Evolutionary conservation across 1,140 invertebrate species (phyloP), one percentile per base, ranked within the genome.

Genomic region (Sycophila sp.): DNA sequence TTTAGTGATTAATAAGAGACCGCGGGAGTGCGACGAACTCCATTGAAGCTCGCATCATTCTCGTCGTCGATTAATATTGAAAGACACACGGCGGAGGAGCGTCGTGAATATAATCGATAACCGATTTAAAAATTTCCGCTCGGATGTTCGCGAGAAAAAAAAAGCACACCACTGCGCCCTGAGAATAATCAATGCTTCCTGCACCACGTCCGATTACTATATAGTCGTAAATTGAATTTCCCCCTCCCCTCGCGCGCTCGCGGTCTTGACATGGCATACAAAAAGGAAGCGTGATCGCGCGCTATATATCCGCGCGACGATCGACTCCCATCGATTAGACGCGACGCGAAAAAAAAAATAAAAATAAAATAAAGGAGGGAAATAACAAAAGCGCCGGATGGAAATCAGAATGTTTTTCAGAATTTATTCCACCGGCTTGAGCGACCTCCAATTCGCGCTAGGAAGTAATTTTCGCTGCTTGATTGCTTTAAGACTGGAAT

Each of bases 71-170:
- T 65, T 65, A 71, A 71, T 66, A 71, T 66, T 66, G 69, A 71
- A 66, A 66, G 53, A 71, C 55, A 40, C 10, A 19, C 17, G 15
- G 19, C 17, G 42, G 8, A 32, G 47, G 30, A 11, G 19, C 24
- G 45, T 42, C 36, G 26, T 28, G 22, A 53, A 49, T 49, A 40
- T 60, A 63, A 71, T 71, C 69, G 62, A 71, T 71, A 71, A 60
- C 62, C 62, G 69, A 71, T 71, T 71, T 66, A 71, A 65, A 71
- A 71, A 71, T 71, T 71, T 71, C 62, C 55, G 69, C 40, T 51
- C 32, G 62, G 45, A 59, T 49, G 34, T 58, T 47, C 69, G 51
- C 28, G 53, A n/a, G 15, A 6, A 15, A 56, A 40, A 63, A 69
- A 58, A 58, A 19, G 53, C 53, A 17, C 10, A 49, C 30, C 10